These are phyloP conservation scores for Caranx ignobilis DNA, from an alignment of 2,113 vertebrate species.

Conservation along the genomic window DNA sequence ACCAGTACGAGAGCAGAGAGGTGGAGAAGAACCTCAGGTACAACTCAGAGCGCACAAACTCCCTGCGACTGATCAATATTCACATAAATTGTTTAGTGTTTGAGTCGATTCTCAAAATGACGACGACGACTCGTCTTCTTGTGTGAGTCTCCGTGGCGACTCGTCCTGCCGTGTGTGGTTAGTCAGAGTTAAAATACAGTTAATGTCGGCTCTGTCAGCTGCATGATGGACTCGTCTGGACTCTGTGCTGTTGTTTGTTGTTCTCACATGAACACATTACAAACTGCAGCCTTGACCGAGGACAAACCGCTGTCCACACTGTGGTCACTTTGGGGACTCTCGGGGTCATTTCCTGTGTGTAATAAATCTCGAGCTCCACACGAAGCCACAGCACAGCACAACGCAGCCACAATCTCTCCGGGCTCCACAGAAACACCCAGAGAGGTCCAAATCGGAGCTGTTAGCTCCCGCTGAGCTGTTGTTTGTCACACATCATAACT, in stretches of 20 bases:
- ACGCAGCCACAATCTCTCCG: neutral
- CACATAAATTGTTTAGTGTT: neutral
- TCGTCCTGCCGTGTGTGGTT: neutral
- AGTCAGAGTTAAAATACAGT: neutral
- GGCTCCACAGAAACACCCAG: neutral
- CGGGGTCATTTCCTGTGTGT: constrained; percentile 29
- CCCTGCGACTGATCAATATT: neutral
- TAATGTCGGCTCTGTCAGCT: neutral
- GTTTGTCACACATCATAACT: neutral
- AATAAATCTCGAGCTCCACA: neutral
- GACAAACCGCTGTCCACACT: neutral
- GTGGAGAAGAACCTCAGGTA: constrained; percentile 92
- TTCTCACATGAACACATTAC: neutral
- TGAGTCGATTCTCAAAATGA: neutral
- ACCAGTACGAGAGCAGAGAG: constrained; percentile 89
- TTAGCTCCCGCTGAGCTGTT: neutral
- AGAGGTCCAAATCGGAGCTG: neutral
- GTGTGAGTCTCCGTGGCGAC: neutral
- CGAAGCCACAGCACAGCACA: neutral
- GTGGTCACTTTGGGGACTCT: neutral
- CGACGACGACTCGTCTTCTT: neutral
- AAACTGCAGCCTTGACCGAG: neutral
- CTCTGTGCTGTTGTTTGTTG: neutral
- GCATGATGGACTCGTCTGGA: neutral
- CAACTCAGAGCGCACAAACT: neutral